A percentile compares a stretch with the other conserved stretches of the same genome.
These are phyloP conservation scores for Cyrtodaria siliqua DNA, from an alignment of 2,888 invertebrate genomes.

Conservation along the genomic window DNA sequence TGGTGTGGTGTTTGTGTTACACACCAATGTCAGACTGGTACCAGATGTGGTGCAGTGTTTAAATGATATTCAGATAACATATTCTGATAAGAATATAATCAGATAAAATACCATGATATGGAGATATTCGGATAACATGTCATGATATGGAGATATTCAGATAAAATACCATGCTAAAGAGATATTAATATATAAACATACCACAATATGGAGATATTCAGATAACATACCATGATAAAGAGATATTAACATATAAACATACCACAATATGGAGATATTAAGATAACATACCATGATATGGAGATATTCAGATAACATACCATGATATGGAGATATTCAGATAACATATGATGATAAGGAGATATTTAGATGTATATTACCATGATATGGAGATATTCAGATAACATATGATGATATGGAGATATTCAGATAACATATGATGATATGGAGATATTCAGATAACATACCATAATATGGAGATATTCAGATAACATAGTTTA, in stretches of 20 bases:
- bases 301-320: slow-evolving; percentile 75
- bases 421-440: neutral
- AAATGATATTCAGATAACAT: neutral
- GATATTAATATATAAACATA: too few relatives aligned
- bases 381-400: too few relatives aligned
- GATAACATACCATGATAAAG: neutral
- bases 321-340: slow-evolving; percentile 86
- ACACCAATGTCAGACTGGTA: too few relatives aligned
- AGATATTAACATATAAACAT: neutral
- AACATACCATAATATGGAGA: neutral
- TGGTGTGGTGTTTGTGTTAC: too few relatives aligned
- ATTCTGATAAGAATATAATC: neutral
- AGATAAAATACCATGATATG: too few relatives aligned
- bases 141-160: neutral
- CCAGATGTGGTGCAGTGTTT: too few relatives aligned
- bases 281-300: slow-evolving; percentile 67
- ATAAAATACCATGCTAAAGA: too few relatives aligned
- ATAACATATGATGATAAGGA: neutral
- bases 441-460: neutral
- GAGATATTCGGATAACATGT: too few relatives aligned
- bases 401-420: too few relatives aligned
- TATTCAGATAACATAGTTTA: slow-evolving; percentile 56
- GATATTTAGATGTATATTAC: neutral
- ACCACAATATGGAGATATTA: too few relatives aligned
- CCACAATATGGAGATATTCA: too few relatives aligned